Conservation (phyloP, 2,888 invertebrate genomes). For the Cartodere bifasciata region DNA sequence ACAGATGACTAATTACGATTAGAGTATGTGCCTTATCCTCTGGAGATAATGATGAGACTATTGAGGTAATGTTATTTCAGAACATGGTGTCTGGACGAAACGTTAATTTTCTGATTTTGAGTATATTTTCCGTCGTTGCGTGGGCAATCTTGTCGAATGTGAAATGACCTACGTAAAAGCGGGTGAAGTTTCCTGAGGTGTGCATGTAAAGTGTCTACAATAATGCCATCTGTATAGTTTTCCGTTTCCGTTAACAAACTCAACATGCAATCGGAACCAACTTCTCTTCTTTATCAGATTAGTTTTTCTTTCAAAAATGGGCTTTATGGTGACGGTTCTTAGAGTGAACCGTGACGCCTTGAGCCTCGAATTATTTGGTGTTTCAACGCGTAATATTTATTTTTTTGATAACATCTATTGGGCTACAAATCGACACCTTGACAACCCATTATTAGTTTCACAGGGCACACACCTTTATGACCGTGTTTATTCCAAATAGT, state of each 20-base stretch:
- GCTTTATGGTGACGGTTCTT: slow-evolving; percentile 27
- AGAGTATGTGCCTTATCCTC: too few relatives aligned
- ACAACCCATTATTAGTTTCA: slow-evolving; percentile 36
- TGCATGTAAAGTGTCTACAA: slow-evolving; percentile 33
- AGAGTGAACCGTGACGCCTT: slow-evolving; percentile 18
- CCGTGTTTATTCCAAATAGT: too few relatives aligned
- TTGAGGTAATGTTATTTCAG: too few relatives aligned
- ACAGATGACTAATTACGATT: too few relatives aligned
- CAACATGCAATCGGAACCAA: slow-evolving; percentile 36
- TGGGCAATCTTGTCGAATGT: too few relatives aligned
- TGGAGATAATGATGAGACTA: too few relatives aligned
- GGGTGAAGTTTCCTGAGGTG: slow-evolving; percentile 29
- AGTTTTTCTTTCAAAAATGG: slow-evolving; percentile 23
- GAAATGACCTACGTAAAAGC: slow-evolving; percentile 22
- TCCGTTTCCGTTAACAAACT: slow-evolving; percentile 33
- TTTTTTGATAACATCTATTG: slow-evolving; percentile 35
- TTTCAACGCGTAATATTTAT: slow-evolving; percentile 36
- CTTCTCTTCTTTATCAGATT: slow-evolving; percentile 36
- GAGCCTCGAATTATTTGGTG: slow-evolving; percentile 30
- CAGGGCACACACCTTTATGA: too few relatives aligned
- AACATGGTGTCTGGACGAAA: too few relatives aligned
- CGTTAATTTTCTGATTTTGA: too few relatives aligned
- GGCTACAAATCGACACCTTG: slow-evolving; percentile 39
- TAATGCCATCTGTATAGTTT: slow-evolving; percentile 37
- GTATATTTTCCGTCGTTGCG: too few relatives aligned